Evolutionary conservation across 1,140 invertebrate genomes (phyloP).

Genomic region (Teleogryllus occipitalis): DNA sequence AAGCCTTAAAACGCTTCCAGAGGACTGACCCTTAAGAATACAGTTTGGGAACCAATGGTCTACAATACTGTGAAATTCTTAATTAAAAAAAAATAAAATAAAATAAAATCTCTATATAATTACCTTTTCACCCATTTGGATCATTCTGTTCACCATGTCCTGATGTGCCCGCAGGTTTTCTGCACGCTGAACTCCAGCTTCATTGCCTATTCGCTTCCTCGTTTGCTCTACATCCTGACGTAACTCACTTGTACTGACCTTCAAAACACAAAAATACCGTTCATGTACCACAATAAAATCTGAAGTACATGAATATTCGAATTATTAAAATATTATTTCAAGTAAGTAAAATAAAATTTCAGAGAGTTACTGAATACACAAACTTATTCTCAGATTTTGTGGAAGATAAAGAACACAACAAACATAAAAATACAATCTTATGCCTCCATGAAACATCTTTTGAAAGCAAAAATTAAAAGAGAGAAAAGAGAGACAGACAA

Average conservation of each 20-base stretch:
- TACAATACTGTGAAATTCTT: too few species aligned
- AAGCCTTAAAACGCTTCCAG: too few species aligned
- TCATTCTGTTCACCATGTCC: conserved; percentile 39
- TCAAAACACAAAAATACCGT: neutral
- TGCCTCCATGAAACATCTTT: too few species aligned
- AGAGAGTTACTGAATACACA: neutral
- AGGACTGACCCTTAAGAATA: too few species aligned
- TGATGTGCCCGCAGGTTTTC: conserved; percentile 34
- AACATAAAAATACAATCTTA: neutral
- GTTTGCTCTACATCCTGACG: conserved; percentile 18
- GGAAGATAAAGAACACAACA: neutral
- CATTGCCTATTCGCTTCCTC: conserved; percentile 11
- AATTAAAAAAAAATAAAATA: neutral
- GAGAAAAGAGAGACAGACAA: too few species aligned
- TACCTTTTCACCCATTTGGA: conserved; percentile 40
- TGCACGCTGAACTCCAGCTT: neutral
- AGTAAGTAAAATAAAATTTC: neutral
- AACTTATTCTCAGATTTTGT: neutral
- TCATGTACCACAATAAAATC: neutral
- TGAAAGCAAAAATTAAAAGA: too few species aligned
- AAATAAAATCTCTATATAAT: neutral
- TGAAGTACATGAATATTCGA: neutral
- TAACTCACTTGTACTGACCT: conserved; percentile 18
- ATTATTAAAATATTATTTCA: neutral
- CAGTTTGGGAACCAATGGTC: too few species aligned